phyloP scores from a whole-genome alignment of 2,888 invertebrate species.

The Leptinotarsa juncta region DNA sequence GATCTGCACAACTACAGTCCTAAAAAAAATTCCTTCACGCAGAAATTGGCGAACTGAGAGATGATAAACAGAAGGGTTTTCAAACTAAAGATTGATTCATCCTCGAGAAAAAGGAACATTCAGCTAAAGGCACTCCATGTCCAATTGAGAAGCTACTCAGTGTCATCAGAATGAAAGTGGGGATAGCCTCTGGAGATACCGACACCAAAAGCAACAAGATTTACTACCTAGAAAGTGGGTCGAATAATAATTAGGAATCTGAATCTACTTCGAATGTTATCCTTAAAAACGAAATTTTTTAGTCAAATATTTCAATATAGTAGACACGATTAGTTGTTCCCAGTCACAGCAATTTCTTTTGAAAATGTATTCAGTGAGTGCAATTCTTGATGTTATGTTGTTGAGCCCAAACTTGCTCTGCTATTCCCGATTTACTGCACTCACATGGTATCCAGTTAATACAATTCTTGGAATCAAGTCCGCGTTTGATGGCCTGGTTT shows the following conservation, averaged over 20 bases:
- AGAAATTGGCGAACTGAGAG: conserved; percentile 81
- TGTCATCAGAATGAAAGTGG: conserved; percentile 70
- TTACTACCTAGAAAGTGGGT: conserved; percentile 56
- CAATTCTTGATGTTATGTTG: too few relatives aligned
- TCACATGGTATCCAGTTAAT: too few relatives aligned
- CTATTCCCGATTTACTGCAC: too few relatives aligned
- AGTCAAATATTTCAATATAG: conserved; percentile 54
- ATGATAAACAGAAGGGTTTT: conserved; percentile 76
- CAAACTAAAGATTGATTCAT: conserved; percentile 72
- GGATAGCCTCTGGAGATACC: conserved; percentile 62
- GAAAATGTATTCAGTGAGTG: too few relatives aligned
- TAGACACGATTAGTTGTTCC: too few relatives aligned
- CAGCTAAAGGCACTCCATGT: conserved; percentile 73
- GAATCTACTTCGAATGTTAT: conserved; percentile 41
- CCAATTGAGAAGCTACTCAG: conserved; percentile 74
- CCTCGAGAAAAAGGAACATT: conserved; percentile 70
- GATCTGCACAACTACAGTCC: conserved; percentile 84
- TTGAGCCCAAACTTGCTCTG: too few relatives aligned
- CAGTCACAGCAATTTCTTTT: too few relatives aligned
- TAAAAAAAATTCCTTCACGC: conserved; percentile 73
- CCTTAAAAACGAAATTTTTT: conserved; percentile 54
- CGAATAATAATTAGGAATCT: conserved; percentile 41
- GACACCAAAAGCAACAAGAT: conserved; percentile 50
- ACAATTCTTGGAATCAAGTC: too few relatives aligned
- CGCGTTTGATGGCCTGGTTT: too few relatives aligned